phyloP scores from a whole-genome alignment of 2,888 invertebrate genomes.

The Temnothorax ravouxi region DNA sequence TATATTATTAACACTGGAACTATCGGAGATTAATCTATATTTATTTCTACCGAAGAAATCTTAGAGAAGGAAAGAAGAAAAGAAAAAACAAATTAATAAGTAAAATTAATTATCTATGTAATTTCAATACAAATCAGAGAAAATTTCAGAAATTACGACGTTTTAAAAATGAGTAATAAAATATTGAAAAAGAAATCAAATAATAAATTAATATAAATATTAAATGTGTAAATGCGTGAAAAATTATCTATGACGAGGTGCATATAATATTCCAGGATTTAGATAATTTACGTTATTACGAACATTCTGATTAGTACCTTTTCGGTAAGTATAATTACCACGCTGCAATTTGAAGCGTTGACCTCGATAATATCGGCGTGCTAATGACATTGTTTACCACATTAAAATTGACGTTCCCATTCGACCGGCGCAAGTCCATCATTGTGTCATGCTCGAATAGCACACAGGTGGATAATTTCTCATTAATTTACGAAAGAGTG shows the following conservation, averaged over 20 bases:
- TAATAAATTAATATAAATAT: conserved; percentile 10
- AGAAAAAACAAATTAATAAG: no score
- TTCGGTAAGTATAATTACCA: conserved; percentile 67
- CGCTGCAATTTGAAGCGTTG: conserved; percentile 62
- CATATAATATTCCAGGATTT: not conserved
- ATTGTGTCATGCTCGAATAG: conserved; percentile 51
- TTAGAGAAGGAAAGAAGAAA: no score
- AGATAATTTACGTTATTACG: conserved; percentile 33
- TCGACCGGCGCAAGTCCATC: conserved; percentile 68
- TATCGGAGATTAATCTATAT: no score
- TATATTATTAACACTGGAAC: not conserved
- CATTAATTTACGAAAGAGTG: conserved; percentile 58
- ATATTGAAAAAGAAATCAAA: not conserved
- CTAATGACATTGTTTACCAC: conserved; percentile 72
- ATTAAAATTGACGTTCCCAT: conserved; percentile 69
- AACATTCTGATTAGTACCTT: conserved; percentile 64
- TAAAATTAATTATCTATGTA: no score
- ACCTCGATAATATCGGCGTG: conserved; percentile 65
- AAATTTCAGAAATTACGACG: no score
- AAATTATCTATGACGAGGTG: not conserved
- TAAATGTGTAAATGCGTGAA: not conserved
- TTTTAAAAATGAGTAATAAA: no score
- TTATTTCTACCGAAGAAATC: no score
- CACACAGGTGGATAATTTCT: conserved; percentile 26
- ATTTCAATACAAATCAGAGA: no score